Evolutionary conservation across 2,888 invertebrate genomes (phyloP).

Genomic region (Eueremaeus valkanovi): DNA sequence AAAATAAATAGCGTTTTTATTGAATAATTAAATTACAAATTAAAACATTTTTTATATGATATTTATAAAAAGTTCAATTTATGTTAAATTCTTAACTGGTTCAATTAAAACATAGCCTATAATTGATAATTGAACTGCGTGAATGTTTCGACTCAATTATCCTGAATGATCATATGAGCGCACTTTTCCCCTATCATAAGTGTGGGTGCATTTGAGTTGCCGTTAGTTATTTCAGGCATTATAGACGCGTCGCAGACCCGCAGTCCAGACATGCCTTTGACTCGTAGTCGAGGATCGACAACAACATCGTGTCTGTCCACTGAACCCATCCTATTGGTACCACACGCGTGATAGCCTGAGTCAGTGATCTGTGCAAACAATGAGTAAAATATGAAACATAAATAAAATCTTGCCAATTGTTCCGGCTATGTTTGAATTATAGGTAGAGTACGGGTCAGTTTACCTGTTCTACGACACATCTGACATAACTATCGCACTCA

Average conservation of each 20-base stretch:
- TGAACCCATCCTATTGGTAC: conserved; percentile 1
- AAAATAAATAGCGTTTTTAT: too few relatives aligned
- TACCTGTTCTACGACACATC: background rate
- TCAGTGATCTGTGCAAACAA: too few relatives aligned
- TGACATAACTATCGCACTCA: background rate
- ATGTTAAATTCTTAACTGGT: background rate
- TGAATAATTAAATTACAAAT: background rate
- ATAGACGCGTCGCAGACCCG: conserved; percentile 2
- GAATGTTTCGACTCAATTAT: too few relatives aligned
- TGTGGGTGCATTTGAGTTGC: background rate
- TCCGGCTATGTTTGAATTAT: too few relatives aligned
- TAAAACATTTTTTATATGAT: background rate
- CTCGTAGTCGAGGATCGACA: background rate
- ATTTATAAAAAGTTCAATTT: background rate
- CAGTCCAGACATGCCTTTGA: background rate
- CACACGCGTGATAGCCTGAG: background rate
- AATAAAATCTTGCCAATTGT: too few relatives aligned
- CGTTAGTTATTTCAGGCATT: background rate
- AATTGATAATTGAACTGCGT: too few relatives aligned
- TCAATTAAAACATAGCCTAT: background rate
- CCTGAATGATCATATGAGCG: background rate
- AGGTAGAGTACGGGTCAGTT: too few relatives aligned
- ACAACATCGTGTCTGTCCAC: background rate
- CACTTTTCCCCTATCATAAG: conserved; percentile 20
- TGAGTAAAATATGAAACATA: too few relatives aligned